phyloP scores from a whole-genome alignment of 2,797 vertebrate genomes.

The Pangasius djambal region DNA sequence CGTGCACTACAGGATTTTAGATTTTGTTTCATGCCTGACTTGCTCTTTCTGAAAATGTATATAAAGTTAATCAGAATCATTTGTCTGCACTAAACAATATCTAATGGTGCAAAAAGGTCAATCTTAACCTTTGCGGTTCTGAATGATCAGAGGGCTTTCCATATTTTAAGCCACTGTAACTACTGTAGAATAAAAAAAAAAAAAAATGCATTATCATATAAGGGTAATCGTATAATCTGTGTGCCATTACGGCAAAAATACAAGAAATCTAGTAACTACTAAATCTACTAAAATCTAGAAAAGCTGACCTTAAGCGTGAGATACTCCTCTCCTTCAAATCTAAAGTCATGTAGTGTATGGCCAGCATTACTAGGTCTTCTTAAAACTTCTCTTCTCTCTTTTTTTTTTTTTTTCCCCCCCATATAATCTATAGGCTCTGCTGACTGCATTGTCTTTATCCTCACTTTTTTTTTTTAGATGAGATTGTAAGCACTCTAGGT shows the following conservation, averaged over 20 bases:
- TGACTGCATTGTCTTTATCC: neutral
- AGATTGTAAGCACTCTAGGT: conserved; percentile 93
- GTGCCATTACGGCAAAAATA: neutral
- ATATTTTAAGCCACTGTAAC: neutral
- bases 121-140: neutral
- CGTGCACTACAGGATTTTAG: conserved; percentile 5
- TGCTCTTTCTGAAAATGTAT: neutral
- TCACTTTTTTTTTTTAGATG: conserved; percentile 82
- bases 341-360: conserved; percentile 13
- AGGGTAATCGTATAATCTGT: neutral
- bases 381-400: neutral
- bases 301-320: neutral
- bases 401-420: neutral
- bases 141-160: neutral
- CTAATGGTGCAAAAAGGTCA: neutral
- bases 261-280: neutral
- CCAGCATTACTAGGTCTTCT: conserved; percentile 1
- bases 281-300: too few species aligned
- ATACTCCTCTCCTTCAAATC: neutral
- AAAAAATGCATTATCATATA: neutral
- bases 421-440: neutral
- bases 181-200: neutral
- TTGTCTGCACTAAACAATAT: neutral
- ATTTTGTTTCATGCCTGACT: neutral
- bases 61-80: neutral